Conservation (phyloP, 2,797 vertebrate species). For the Botia kubotai region DNA sequence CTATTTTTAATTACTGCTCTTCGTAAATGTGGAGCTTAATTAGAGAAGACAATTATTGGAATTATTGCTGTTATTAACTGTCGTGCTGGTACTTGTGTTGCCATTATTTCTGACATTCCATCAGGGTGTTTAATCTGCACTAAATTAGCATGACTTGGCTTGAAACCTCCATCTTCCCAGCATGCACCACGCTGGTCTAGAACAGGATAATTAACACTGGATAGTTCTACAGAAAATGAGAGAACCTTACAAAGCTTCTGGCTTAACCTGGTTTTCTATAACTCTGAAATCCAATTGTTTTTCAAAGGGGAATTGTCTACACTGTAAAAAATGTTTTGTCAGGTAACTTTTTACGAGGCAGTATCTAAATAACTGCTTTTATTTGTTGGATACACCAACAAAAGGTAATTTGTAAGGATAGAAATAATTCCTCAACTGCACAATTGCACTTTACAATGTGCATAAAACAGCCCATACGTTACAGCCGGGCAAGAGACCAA, state of each 20-base stretch:
- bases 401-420: neutral
- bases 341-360: neutral
- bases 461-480: conserved; percentile 1
- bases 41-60: conserved; percentile 75
- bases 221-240: conserved; percentile 48
- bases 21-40: conserved; percentile 73
- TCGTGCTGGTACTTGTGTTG: conserved; percentile 67
- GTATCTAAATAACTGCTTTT: neutral
- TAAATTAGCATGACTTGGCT: conserved; percentile 51
- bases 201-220: conserved; percentile 67
- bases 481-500: neutral
- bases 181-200: conserved; percentile 44
- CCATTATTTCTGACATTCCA: conserved; percentile 63
- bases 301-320: neutral
- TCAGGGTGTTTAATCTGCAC: conserved; percentile 63
- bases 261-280: neutral
- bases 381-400: neutral
- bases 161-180: conserved; percentile 51
- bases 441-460: conserved; percentile 1
- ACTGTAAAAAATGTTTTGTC: neutral
- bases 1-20: conserved; percentile 74
- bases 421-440: neutral
- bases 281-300: neutral
- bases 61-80: conserved; percentile 74
- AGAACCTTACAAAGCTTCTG: neutral